Evolutionary conservation across 37 sponge, comb jelly and placozoan genomes (phyloP), one percentile per base, ranked within the genome.

Genomic region (Dysidea cf. avara): DNA sequence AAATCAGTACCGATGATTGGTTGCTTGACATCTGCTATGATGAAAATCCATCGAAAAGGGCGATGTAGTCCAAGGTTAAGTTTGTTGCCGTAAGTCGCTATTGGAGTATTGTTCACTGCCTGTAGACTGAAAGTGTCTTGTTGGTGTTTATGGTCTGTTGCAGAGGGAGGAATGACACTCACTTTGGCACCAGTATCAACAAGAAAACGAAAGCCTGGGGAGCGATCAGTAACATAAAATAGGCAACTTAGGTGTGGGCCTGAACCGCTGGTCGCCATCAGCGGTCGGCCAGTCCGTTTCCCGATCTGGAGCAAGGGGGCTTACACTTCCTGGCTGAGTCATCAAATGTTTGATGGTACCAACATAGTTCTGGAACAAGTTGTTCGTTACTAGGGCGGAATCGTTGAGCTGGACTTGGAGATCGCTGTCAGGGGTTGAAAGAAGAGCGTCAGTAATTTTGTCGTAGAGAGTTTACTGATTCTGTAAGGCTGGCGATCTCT

Each of bases 1-100:
- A 75, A 87, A 68, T 83, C 81, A n/a, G 80, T 80, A 55, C 89
- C 83, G 0, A 88, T 52, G 55, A 88, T 79, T 28, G 89, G 77
- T 12, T 68, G 67, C 61, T 68, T 50, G 7, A 88, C 80, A 60
- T 88, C 89, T 54, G 89, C 89, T 9, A 78, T 60, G 67, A 82
- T 82, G 58, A 83, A 89, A 62, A 83, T 74, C 89, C 89, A 89
- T 13, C 50, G 70, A 33, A 82, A 67, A 13, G 75, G 30, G 14
- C 80, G 79, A 9, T 64, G 63, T 0, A 88, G 75, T 0, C 80
- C 65, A 7, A 87, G 74, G 60, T 87, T 67, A 66, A 87, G 88
- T 7, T 70, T 68, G 33, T 65, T 57, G n/a, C 77, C 77, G 43
- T 47, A 76, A 20, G 77, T 76, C 35, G 55, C 12, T n/a, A 76